These are phyloP conservation scores for Panagrolaimus sp. DNA, from an alignment of 1,140 invertebrate genomes.

Conservation along the genomic window DNA sequence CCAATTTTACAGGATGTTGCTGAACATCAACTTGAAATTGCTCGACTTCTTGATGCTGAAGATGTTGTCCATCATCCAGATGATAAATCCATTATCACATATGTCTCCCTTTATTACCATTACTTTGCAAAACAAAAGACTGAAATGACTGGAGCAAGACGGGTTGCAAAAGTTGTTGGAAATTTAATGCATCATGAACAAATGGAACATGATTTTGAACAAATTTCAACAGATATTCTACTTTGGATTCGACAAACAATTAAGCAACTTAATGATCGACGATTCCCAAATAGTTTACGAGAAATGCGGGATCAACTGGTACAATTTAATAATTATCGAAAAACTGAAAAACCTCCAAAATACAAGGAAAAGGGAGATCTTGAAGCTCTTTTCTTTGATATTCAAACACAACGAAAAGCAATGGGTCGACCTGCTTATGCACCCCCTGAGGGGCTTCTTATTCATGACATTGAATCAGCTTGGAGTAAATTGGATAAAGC, in stretches of 20 bases:
- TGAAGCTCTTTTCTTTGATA: constrained; percentile 89
- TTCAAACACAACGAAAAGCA: constrained; percentile 90
- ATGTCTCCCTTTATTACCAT: constrained; percentile 96
- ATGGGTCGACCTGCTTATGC: constrained; percentile 80
- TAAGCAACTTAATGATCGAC: constrained; percentile 73
- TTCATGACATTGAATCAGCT: constrained; percentile 84
- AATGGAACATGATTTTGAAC: constrained; percentile 80
- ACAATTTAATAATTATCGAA: constrained; percentile 88
- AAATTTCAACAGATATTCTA: constrained; percentile 75
- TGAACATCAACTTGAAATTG: constrained; percentile 81
- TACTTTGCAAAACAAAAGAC: constrained; percentile 98
- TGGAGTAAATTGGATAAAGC: constrained; percentile 88
- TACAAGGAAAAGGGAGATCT: constrained; percentile 83
- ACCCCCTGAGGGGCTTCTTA: constrained; percentile 76
- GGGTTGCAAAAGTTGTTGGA: constrained; percentile 93
- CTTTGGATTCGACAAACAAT: constrained; percentile 90
- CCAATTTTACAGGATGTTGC: constrained; percentile 68
- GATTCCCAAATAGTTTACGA: constrained; percentile 90
- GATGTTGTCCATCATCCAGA: constrained; percentile 82
- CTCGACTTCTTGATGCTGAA: constrained; percentile 76
- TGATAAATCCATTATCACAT: constrained; percentile 92
- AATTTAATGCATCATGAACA: constrained; percentile 90
- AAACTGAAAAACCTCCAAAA: constrained; percentile 94
- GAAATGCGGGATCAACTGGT: constrained; percentile 84
- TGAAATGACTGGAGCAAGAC: constrained; percentile 88